Base-by-base conservation (phyloP, 2,797 vertebrate genomes). In the Sebastes cheni region DNA sequence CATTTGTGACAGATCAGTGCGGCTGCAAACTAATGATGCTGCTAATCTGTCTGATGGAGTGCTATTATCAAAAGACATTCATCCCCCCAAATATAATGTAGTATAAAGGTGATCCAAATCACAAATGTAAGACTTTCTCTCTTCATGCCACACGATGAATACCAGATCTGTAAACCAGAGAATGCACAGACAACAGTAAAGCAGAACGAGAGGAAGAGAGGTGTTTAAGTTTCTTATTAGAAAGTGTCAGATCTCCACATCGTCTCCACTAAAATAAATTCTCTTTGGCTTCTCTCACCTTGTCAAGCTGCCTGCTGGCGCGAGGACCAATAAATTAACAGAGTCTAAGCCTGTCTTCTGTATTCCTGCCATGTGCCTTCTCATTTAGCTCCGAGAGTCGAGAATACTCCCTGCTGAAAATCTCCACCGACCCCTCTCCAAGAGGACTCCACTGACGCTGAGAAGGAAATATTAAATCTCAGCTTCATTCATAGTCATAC, bases 221-320 rank as follows among this genome's bases (percentile, higher is more conserved):
- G 79, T 71, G 50, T 74, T 59, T n/a, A 13, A 74, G 61, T 82
- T 56, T 67, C 62, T 72, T 30, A 64, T 75, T 54, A 65, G 69
- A 77, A 66, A 79, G 60, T 71, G 81, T 75, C 75, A 79, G 36
- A 56, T 73, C 65, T 66, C 54, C 46, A 65, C 65, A 66, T 81
- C 69, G 66, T 79, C 55, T 75, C 64, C 36, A 6, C 22, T 70
- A 64, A 79, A 85, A 86, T 84, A 67, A 46, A 77, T 75, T 68
- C 18, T 66, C 67, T 13, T 34, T 61, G 74, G 54, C 46, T 79
- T 46, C 72, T 73, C 78, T 83, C 82, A 83, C 86, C 80, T 89
- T 79, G 77, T 85, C 82, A 80, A 52, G 75, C 75, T 71, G 67
- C 75, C 83, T 84, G 42, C 83, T 86, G 66, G 71, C 86, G 81